Evolutionary conservation across 2,113 vertebrate species (phyloP), one percentile per base, ranked within the genome.

Genomic region (Antennarius striatus): DNA sequence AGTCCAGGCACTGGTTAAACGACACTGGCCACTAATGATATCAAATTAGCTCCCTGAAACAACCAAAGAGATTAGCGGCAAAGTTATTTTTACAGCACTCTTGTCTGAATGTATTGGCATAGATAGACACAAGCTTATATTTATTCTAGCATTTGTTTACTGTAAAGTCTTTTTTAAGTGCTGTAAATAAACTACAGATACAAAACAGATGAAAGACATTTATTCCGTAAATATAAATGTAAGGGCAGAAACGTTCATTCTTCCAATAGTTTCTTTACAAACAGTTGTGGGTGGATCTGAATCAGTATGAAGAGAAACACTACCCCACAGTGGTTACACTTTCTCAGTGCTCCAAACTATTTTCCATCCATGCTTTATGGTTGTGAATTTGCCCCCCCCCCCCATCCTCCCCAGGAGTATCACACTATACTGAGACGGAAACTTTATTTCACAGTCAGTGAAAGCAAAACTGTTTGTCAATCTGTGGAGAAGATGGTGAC

Each of bases 301-400:
- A 64, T 49, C 83, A 68, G 87, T 88, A 30, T 84, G 80, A 87
- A 91, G 89, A 70, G 89, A 91, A 91, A 91, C 71, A 91, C 68
- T 86, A 89, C 89, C 89, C 88, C 89, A 89, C 89, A 89, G 89
- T 91, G 89, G 89, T 77, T 86, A 81, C 80, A 84, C 14, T 89
- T 91, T 88, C 77, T 85, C 83, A 85, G 80, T 89, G 88, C 88
- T 91, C 58, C 74, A 79, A 61, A 84, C 80, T 74, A 13, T 72
- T 71, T 62, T 83, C 40, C 49, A 53, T 53, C 71, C 39, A 73
- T 53, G 56, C 61, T 58, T 22, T 12, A 3, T 48, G 63, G 47
- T 45, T 55, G 30, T 62, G 32, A 36, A 32, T 40, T 36, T 16
- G 29, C 28, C 61, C 61, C 68, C 43, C 12, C 14, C 28, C 29